Evolutionary conservation across 1,140 invertebrate species (phyloP).

Genomic region (Nomia melanderi): DNA sequence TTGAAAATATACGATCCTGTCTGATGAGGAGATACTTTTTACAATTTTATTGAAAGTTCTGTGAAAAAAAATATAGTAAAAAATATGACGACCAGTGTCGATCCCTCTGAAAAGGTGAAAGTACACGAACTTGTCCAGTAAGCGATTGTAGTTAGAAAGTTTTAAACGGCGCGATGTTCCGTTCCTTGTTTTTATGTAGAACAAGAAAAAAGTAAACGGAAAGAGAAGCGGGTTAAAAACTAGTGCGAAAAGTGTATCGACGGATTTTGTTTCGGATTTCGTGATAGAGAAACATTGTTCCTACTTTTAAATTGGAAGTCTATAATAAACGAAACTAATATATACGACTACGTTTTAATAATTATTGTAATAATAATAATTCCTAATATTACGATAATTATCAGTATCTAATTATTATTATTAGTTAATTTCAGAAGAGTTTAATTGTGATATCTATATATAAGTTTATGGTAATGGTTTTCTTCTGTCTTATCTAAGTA

Average conservation of each 20-base stretch:
- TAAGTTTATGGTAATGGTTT: no score
- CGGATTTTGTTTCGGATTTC: not conserved
- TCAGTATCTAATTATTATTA: no score
- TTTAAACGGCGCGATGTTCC: not conserved
- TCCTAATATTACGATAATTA: no score
- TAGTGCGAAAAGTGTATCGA: not conserved
- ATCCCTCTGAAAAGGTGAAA: conserved; percentile 1
- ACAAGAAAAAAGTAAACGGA: not conserved
- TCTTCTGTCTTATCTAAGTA: no score
- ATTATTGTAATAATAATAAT: no score
- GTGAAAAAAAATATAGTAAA: not conserved
- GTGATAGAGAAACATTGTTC: not conserved
- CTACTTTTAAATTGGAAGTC: not conserved
- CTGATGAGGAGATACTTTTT: no score
- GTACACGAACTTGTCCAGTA: conserved; percentile 9
- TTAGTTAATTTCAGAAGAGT: no score
- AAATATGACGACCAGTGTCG: not conserved
- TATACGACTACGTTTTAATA: no score
- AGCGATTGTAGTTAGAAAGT: conserved; percentile 26
- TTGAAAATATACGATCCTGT: no score
- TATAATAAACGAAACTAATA: no score
- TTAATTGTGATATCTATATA: no score
- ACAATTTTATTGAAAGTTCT: no score
- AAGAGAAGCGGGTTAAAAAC: not conserved
- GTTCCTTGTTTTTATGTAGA: not conserved